phyloP scores from a whole-genome alignment of 2,113 vertebrate genomes.

The Amia ocellicauda region DNA sequence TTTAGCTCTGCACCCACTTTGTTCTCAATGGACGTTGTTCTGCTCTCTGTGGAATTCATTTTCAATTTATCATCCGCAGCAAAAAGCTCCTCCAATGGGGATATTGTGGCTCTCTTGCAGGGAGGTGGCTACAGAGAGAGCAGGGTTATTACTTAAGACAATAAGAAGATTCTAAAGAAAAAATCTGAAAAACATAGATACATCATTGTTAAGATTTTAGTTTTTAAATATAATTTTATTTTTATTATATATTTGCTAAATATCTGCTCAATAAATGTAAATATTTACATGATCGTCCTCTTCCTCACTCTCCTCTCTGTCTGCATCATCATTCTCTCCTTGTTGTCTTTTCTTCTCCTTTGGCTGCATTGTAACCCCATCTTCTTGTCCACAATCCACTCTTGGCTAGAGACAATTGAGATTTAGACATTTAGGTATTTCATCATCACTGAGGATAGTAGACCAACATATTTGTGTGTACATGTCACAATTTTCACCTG shows the following conservation, averaged over 20 bases:
- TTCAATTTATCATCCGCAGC: constrained; percentile 16
- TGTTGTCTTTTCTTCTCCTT: constrained; percentile 1
- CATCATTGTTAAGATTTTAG: too few species aligned
- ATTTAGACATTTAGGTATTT: constrained; percentile 12
- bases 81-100: constrained; percentile 13
- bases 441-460: neutral
- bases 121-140: neutral
- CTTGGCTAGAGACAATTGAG: constrained; percentile 1
- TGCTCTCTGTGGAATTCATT: neutral
- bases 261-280: neutral
- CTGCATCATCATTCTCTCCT: too few species aligned
- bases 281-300: neutral
- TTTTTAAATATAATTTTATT: neutral
- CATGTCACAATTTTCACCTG: constrained; percentile 13
- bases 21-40: neutral
- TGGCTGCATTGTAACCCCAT: neutral
- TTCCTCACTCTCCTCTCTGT: neutral
- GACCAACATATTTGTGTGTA: neutral
- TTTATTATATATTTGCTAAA: neutral
- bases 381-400: constrained; percentile 6
- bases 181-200: neutral
- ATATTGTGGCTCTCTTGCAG: neutral
- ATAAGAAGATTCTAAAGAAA: neutral
- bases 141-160: neutral
- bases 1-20: neutral